Evolutionary conservation across 1,140 invertebrate genomes (phyloP), one percentile per base, ranked within the genome.

Genomic region (Drosophila sechellia): DNA sequence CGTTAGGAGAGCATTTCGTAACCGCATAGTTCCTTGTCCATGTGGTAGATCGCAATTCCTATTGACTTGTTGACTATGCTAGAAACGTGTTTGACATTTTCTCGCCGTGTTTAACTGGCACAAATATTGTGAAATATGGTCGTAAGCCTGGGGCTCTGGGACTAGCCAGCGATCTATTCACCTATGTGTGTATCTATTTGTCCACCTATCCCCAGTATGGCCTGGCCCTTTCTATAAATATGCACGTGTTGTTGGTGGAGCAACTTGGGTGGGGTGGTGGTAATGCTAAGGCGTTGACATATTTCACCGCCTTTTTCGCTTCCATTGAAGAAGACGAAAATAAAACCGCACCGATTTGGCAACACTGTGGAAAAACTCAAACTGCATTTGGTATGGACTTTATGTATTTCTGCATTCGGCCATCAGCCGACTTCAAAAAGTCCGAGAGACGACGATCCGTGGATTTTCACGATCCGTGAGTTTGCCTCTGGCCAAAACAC

Each of bases 1-100:
- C 5, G 2, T 17, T 12, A 31, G 3, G 17, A 84, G 77, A 54
- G 77, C 75, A 72, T 64, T 54, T 45, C 2, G 11, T 12, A 8
- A 45, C 57, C 55, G 61, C 13, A 31, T 57, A 59, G 17, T 70
- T 65, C 27, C 43, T 15, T 52, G 22, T 13, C 25, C 39, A 58
- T 15, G 53, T 15, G 11, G 61, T 48, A 40, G 37, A 74, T 39
- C 64, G 54, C 52, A 78, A 75, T 78, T 81, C 64, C 56, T 78
- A 87, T 87, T 85, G 52, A 75, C 59, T 81, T 68, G 83, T 87
- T 87, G 74, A 54, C 59, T 86, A 59, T 43, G 56, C 57, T 68
- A 49, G 74, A 85, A 85, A 85, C 81, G 81, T 85, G 83, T 81
- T 85, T 87, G 83, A 81, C 78, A 85, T 85, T 81, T 85, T 85